phyloP scores from a whole-genome alignment of 2,888 invertebrate genomes.

The Aphrophora alni region DNA sequence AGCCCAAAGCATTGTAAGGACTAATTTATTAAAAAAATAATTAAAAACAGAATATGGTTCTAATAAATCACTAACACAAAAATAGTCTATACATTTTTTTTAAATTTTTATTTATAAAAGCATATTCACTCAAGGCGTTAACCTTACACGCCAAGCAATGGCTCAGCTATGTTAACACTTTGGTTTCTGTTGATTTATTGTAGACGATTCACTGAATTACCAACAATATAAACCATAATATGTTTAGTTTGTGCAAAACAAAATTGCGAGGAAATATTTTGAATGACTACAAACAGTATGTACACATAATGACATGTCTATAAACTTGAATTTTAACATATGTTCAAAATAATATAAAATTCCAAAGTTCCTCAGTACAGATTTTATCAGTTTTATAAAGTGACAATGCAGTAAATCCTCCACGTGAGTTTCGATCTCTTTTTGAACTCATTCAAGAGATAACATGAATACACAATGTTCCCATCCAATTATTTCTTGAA shows the following conservation, averaged over 20 bases:
- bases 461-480: neutral
- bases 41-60: too few relatives aligned
- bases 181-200: neutral
- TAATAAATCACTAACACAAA: neutral
- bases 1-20: too few relatives aligned
- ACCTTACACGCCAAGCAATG: neutral
- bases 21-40: too few relatives aligned
- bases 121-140: slow-evolving; percentile 2
- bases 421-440: neutral
- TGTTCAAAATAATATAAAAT: neutral
- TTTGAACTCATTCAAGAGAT: neutral
- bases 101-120: neutral
- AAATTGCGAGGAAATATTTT: neutral
- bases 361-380: neutral
- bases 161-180: neutral
- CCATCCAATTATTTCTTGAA: neutral
- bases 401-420: neutral
- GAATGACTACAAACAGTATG: neutral
- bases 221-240: neutral
- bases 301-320: too few relatives aligned
- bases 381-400: neutral
- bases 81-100: neutral
- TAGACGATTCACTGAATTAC: neutral
- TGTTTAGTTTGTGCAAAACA: neutral
- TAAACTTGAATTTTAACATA: neutral